Evolutionary conservation across 2,113 vertebrate species (phyloP).

Genomic region (Clupea harengus): DNA sequence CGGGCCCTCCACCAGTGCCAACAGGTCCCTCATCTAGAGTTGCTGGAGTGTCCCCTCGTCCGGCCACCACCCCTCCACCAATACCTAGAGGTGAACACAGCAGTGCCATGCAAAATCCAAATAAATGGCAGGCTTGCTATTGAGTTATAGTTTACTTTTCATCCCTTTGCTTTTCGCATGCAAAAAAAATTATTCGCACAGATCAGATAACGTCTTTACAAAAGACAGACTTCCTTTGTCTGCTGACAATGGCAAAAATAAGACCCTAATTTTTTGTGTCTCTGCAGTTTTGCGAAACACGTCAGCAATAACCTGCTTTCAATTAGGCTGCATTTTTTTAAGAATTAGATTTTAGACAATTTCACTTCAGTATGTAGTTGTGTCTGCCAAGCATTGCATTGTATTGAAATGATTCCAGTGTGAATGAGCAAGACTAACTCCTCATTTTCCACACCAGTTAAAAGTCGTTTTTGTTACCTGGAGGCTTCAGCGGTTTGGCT

Average conservation of each 20-base stretch:
- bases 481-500: constrained; percentile 68
- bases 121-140: not conserved
- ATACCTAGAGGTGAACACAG: constrained; percentile 48
- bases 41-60: constrained; percentile 69
- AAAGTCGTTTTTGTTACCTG: constrained; percentile 52
- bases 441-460: not conserved
- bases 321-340: not conserved
- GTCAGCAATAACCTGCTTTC: not conserved
- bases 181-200: not conserved
- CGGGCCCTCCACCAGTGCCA: constrained; percentile 19
- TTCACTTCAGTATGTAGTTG: not conserved
- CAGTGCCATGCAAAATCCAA: not conserved
- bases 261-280: not conserved
- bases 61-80: constrained; percentile 60
- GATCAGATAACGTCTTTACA: not conserved
- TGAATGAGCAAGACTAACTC: not conserved
- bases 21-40: constrained; percentile 16
- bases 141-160: not conserved
- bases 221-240: not conserved
- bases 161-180: not conserved
- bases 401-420: not conserved
- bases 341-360: not conserved
- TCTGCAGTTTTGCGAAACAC: not conserved
- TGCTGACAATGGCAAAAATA: constrained; percentile 4
- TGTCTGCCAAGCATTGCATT: not conserved